phyloP scores from a whole-genome alignment of 2,888 invertebrate species.

The Hypercompe scribonia region DNA sequence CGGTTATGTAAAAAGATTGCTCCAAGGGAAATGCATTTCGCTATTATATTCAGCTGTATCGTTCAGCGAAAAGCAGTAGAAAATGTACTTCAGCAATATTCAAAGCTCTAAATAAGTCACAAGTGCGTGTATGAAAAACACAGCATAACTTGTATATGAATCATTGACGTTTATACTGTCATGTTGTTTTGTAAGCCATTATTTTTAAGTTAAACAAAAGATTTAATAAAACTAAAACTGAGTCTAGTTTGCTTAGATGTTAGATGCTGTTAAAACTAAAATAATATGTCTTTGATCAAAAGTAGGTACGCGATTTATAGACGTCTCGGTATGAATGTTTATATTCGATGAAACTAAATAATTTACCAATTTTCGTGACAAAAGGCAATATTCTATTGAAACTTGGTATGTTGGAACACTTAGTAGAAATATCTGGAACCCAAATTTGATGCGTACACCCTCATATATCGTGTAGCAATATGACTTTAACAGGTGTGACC shows the following conservation, averaged over 20 bases:
- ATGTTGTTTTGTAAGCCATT: constrained; percentile 73
- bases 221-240: constrained; percentile 66
- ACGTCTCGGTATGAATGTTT: constrained; percentile 29
- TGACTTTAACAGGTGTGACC: constrained; percentile 69
- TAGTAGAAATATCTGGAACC: constrained; percentile 37
- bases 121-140: constrained; percentile 47
- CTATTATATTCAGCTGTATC: constrained; percentile 34
- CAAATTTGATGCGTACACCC: constrained; percentile 50
- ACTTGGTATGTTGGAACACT: constrained; percentile 36
- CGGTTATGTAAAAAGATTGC: constrained; percentile 62
- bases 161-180: constrained; percentile 68
- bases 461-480: constrained; percentile 49
- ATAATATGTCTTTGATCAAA: constrained; percentile 28
- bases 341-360: constrained; percentile 38
- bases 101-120: constrained; percentile 40
- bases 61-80: constrained; percentile 29
- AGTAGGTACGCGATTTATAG: constrained; percentile 17
- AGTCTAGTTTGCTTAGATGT: constrained; percentile 55
- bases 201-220: constrained; percentile 75
- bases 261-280: constrained; percentile 35
- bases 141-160: constrained; percentile 62
- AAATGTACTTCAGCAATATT: constrained; percentile 40
- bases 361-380: constrained; percentile 45
- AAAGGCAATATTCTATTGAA: constrained; percentile 37
- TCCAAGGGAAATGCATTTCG: constrained; percentile 46